Conservation (phyloP, 1,140 invertebrate genomes). For the Zaprionus vittiger region DNA sequence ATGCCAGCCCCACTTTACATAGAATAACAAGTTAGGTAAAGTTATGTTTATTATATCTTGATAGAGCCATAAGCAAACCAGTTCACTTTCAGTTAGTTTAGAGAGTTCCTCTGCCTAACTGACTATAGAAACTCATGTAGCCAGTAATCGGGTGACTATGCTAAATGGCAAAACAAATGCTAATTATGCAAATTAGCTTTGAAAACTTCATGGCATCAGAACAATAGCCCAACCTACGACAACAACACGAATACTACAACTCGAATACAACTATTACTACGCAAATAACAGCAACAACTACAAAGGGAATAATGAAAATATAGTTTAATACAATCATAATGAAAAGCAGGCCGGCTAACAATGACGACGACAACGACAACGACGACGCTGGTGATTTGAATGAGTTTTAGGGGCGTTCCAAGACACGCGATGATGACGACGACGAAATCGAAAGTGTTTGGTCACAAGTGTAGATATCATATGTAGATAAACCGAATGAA, state of each 20-base stretch:
- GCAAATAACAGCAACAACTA: background rate
- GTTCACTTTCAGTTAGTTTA: background rate
- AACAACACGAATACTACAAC: constrained; percentile 45
- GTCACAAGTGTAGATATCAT: constrained; percentile 41
- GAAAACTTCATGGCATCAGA: constrained; percentile 71
- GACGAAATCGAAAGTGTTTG: constrained; percentile 65
- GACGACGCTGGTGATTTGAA: constrained; percentile 38
- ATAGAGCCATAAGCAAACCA: background rate
- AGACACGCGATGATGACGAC: constrained; percentile 7
- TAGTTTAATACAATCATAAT: constrained; percentile 36
- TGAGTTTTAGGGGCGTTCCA: constrained; percentile 22
- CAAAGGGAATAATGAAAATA: background rate
- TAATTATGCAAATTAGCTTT: constrained; percentile 73
- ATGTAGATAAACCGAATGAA: background rate
- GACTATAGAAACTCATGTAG: constrained; percentile 6
- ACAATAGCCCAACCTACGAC: constrained; percentile 71
- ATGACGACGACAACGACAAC: constrained; percentile 26
- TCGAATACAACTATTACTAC: constrained; percentile 9
- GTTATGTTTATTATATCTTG: background rate
- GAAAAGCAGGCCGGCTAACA: constrained; percentile 21
- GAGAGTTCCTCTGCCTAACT: background rate
- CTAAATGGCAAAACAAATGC: constrained; percentile 35
- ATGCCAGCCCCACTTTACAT: background rate
- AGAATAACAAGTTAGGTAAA: background rate
- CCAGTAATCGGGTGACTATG: constrained; percentile 2